A percentile compares a stretch with the other conserved stretches of the same genome.
phyloP scores from a whole-genome alignment of 2,797 vertebrate genomes.

The Lepidocolaptes lacrymiger region DNA sequence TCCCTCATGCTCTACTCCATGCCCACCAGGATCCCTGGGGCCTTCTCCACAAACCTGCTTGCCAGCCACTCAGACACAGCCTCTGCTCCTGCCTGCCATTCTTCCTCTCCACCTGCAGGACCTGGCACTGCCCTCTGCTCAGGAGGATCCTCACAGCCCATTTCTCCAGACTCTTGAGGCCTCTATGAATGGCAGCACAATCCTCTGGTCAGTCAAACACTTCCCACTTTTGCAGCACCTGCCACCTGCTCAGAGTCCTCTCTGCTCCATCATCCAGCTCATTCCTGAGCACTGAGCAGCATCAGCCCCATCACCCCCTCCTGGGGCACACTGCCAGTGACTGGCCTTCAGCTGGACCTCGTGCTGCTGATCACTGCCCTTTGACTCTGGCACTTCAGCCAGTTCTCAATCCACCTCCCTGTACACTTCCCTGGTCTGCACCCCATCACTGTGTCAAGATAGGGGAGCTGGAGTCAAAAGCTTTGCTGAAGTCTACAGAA shows the following conservation, averaged over 20 bases:
- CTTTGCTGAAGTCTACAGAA: background rate
- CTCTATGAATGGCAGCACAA: rapidly evolving
- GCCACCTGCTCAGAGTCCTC: background rate
- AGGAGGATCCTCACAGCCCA: background rate
- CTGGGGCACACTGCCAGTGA: background rate
- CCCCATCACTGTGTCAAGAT: background rate
- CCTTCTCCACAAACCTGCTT: background rate
- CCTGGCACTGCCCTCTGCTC: background rate
- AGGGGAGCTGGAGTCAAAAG: background rate
- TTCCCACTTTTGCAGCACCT: background rate
- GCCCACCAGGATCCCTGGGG: background rate
- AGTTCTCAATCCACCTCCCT: background rate
- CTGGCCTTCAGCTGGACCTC: background rate
- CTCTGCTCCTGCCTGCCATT: rapidly evolving
- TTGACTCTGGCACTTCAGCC: rapidly evolving
- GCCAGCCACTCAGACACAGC: background rate
- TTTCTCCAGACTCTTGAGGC: background rate
- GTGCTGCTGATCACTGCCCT: background rate
- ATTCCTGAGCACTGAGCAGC: background rate
- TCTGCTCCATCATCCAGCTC: background rate
- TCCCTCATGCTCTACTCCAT: rapidly evolving
- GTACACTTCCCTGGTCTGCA: background rate
- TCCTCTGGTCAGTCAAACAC: background rate
- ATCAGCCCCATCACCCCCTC: background rate
- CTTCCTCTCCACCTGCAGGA: background rate